A percentile compares a stretch with the other conserved stretches of the same genome.
Evolutionary conservation across 1,140 invertebrate genomes (phyloP).

Genomic region (Neodiprion fabricii): DNA sequence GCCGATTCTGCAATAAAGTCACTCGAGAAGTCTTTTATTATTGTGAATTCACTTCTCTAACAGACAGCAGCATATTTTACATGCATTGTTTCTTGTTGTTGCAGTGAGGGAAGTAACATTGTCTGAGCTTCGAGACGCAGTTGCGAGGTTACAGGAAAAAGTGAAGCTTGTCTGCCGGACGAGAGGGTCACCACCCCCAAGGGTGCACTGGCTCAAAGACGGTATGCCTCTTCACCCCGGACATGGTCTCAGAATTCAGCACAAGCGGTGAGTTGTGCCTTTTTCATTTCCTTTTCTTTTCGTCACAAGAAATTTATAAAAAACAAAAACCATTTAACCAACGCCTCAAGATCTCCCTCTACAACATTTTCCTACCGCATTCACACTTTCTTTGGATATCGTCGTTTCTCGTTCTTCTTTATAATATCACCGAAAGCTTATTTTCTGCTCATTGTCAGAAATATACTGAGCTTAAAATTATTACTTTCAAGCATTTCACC

Average conservation of each 20-base stretch:
- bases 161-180: constrained; percentile 74
- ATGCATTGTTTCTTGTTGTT: constrained; percentile 36
- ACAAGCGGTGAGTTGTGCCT: constrained; percentile 54
- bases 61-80: too few relatives aligned
- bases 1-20: too few relatives aligned
- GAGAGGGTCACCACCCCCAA: constrained; percentile 71
- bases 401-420: too few relatives aligned
- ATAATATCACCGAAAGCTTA: too few relatives aligned
- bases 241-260: constrained; percentile 62
- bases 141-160: constrained; percentile 61
- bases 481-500: too few relatives aligned
- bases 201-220: constrained; percentile 77
- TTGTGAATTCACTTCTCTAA: too few relatives aligned
- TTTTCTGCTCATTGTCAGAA: too few relatives aligned
- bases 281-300: constrained; percentile 4
- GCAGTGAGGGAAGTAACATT: constrained; percentile 59
- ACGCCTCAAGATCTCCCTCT: neutral
- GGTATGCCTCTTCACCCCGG: constrained; percentile 66
- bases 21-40: too few relatives aligned
- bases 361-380: neutral
- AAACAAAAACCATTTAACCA: neutral
- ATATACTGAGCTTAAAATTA: too few relatives aligned
- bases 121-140: constrained; percentile 60
- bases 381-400: neutral
- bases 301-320: neutral